Conservation (phyloP, 2,797 vertebrate species). For the Danio kyathit region DNA sequence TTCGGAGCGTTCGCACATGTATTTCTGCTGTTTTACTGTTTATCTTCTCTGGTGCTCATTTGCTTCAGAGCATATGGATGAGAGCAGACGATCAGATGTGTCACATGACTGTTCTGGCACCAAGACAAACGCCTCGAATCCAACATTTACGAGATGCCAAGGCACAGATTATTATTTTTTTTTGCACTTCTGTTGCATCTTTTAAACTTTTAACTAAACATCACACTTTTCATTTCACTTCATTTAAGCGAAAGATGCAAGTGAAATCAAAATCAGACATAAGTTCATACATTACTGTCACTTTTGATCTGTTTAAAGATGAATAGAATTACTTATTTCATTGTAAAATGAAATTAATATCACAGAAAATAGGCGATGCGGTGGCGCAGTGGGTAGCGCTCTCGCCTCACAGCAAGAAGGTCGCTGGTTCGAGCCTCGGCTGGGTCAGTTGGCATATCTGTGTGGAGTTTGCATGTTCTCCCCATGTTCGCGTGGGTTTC, state of each 20-base stretch:
- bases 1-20: constrained; percentile 71
- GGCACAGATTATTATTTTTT: constrained; percentile 20
- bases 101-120: constrained; percentile 32
- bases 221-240: neutral
- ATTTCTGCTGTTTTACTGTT: constrained; percentile 46
- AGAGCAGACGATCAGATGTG: constrained; percentile 14
- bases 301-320: no score
- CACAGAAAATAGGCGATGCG: no score
- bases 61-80: constrained; percentile 20
- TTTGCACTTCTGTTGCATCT: constrained; percentile 29
- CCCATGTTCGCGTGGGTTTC: no score
- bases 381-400: no score
- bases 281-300: neutral
- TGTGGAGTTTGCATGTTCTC: no score
- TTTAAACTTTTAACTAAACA: constrained; percentile 14
- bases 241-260: neutral
- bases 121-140: neutral
- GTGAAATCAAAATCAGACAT: neutral
- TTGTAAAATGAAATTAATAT: no score
- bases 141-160: constrained; percentile 10
- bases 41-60: constrained; percentile 31
- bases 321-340: no score
- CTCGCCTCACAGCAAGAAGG: no score
- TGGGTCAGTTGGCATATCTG: no score
- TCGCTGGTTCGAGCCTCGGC: no score